These are phyloP conservation scores for Eupithecia subumbrata DNA, from an alignment of 2,888 invertebrate species.

Conservation along the genomic window DNA sequence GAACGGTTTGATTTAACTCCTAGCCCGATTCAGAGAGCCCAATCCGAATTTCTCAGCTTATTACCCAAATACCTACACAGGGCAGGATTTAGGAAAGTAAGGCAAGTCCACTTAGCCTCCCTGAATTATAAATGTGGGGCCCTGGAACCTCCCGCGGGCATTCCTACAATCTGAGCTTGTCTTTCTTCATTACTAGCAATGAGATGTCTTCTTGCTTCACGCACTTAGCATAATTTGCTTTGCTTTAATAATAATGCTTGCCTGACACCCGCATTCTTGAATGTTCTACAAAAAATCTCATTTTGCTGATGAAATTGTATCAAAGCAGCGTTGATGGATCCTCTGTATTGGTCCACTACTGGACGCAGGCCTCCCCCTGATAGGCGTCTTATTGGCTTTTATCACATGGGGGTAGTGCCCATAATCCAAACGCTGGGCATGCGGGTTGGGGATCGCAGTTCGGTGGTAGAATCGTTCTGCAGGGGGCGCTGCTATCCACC, in stretches of 20 bases:
- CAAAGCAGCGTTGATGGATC: not conserved
- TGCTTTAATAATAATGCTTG: not conserved
- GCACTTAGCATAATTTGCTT: slow-evolving; percentile 12
- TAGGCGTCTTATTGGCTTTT: too few relatives aligned
- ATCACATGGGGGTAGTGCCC: too few relatives aligned
- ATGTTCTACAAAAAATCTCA: not conserved
- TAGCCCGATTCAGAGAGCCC: not conserved
- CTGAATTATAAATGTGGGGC: slow-evolving; percentile 57
- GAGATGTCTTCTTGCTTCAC: not conserved
- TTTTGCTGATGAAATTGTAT: not conserved
- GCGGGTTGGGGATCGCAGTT: too few relatives aligned
- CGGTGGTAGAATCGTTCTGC: too few relatives aligned
- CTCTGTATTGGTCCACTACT: too few relatives aligned
- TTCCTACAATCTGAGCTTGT: slow-evolving; percentile 37
- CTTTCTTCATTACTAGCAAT: slow-evolving; percentile 2
- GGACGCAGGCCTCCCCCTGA: too few relatives aligned
- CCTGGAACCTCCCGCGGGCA: slow-evolving; percentile 47
- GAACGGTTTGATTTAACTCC: not conserved
- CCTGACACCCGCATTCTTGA: not conserved
- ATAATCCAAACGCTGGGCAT: too few relatives aligned
- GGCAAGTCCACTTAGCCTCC: slow-evolving; percentile 46
- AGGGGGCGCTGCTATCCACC: too few relatives aligned
- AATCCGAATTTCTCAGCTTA: not conserved
- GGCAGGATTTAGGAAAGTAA: slow-evolving; percentile 21
- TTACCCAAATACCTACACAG: not conserved